These are phyloP conservation scores for Myiopsitta monachus DNA, from an alignment of 2,113 vertebrate genomes.

Conservation along the genomic window DNA sequence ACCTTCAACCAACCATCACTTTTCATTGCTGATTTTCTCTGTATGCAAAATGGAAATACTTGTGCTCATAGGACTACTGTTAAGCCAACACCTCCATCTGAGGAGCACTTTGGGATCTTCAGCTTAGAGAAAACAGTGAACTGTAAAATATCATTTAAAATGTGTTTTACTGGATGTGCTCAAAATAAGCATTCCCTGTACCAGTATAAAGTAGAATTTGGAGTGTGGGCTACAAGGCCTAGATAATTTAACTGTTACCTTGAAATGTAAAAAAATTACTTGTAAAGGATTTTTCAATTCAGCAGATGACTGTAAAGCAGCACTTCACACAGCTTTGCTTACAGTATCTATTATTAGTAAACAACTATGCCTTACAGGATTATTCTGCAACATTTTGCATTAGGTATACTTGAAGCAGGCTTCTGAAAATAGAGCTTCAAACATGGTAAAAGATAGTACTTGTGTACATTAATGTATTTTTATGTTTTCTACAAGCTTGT, in stretches of 20 bases:
- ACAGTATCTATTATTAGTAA: constrained; percentile 47
- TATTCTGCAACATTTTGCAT: constrained; percentile 11
- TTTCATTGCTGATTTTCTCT: constrained; percentile 47
- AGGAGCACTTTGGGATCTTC: constrained; percentile 43
- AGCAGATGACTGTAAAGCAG: constrained; percentile 27
- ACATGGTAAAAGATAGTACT: background rate
- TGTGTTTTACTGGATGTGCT: constrained; percentile 32
- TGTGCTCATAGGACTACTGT: constrained; percentile 35
- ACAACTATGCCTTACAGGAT: constrained; percentile 3
- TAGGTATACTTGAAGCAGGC: background rate
- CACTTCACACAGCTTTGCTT: constrained; percentile 28
- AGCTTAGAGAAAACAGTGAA: constrained; percentile 50
- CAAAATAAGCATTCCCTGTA: constrained; percentile 46
- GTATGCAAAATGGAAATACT: constrained; percentile 44
- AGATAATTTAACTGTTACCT: constrained; percentile 45
- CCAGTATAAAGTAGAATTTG: background rate
- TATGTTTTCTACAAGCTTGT: background rate
- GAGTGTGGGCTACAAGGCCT: background rate
- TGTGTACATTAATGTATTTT: background rate
- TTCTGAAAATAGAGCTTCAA: constrained; percentile 25
- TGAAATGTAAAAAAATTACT: constrained; percentile 6
- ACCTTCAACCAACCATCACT: constrained; percentile 7
- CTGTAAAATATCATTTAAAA: constrained; percentile 60
- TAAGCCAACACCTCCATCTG: constrained; percentile 32
- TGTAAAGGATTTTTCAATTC: constrained; percentile 21